Evolutionary conservation across 2,888 invertebrate species (phyloP).

Genomic region (Tanytarsus gracilentus): DNA sequence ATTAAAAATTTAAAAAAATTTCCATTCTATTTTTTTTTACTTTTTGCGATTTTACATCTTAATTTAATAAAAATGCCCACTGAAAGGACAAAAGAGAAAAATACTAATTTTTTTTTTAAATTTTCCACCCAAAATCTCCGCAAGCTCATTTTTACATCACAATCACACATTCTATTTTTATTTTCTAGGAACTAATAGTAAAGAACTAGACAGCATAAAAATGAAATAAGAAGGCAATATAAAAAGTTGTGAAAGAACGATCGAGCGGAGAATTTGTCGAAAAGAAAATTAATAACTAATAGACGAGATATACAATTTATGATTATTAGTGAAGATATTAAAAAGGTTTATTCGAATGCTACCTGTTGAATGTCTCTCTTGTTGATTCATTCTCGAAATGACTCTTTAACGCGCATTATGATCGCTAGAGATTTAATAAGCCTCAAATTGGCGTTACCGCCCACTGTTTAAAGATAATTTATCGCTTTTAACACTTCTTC

Average conservation of each 20-base stretch:
- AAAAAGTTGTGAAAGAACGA: not conserved
- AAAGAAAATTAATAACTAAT: constrained; percentile 29
- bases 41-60: no score
- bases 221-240: not conserved
- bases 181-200: not conserved
- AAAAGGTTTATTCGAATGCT: constrained; percentile 3
- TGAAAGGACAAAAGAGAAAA: no score
- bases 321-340: constrained; percentile 19
- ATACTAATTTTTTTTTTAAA: no score
- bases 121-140: no score
- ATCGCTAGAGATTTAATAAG: constrained; percentile 23
- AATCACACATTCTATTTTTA: no score
- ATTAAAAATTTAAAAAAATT: no score
- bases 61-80: no score
- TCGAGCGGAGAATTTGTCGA: constrained; percentile 16
- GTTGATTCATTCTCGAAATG: constrained; percentile 15
- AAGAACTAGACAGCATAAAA: not conserved
- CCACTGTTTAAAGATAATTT: constrained; percentile 27
- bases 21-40: no score
- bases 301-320: constrained; percentile 26
- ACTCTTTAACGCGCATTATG: constrained; percentile 14
- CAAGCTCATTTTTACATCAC: no score
- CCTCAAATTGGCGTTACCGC: constrained; percentile 24
- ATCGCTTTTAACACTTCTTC: constrained; percentile 24
- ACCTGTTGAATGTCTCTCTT: constrained; percentile 27